Conservation (phyloP, 2,888 invertebrate genomes). For the Dimorphilus gyrociliatus region DNA sequence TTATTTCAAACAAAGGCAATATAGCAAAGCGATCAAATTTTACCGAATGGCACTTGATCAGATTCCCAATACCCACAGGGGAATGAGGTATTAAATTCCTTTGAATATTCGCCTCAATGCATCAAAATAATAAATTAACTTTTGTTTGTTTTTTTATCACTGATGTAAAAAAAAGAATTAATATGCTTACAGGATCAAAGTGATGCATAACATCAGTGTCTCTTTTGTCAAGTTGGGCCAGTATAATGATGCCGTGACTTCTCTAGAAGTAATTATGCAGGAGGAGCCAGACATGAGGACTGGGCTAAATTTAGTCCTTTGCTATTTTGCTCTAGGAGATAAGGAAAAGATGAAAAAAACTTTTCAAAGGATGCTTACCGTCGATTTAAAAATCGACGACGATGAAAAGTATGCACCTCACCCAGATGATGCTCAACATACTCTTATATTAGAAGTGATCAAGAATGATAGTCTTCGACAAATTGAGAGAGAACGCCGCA, state of each 20-base stretch:
- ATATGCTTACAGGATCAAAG: constrained; percentile 54
- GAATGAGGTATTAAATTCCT: constrained; percentile 51
- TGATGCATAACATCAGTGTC: constrained; percentile 93
- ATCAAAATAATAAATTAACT: neutral
- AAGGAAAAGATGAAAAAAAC: constrained; percentile 80
- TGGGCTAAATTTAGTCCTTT: constrained; percentile 65
- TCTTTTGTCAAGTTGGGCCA: constrained; percentile 88
- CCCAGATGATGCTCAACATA: constrained; percentile 46
- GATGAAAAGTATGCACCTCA: constrained; percentile 50
- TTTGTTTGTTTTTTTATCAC: neutral
- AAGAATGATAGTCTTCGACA: constrained; percentile 58
- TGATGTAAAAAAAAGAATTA: neutral
- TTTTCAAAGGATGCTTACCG: constrained; percentile 72
- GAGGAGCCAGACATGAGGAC: constrained; percentile 76
- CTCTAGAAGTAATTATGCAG: constrained; percentile 94
- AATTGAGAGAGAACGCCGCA: constrained; percentile 50
- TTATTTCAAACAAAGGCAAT: constrained; percentile 76
- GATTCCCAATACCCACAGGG: constrained; percentile 72
- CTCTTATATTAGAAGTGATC: constrained; percentile 53
- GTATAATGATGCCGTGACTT: constrained; percentile 84
- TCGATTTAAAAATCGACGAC: constrained; percentile 59
- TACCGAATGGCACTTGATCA: constrained; percentile 98
- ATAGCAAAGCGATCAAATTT: constrained; percentile 84
- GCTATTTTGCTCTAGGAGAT: constrained; percentile 50
- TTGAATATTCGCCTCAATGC: neutral